Evolutionary conservation across 2,888 invertebrate species (phyloP).

Genomic region (Smittia aterrima): DNA sequence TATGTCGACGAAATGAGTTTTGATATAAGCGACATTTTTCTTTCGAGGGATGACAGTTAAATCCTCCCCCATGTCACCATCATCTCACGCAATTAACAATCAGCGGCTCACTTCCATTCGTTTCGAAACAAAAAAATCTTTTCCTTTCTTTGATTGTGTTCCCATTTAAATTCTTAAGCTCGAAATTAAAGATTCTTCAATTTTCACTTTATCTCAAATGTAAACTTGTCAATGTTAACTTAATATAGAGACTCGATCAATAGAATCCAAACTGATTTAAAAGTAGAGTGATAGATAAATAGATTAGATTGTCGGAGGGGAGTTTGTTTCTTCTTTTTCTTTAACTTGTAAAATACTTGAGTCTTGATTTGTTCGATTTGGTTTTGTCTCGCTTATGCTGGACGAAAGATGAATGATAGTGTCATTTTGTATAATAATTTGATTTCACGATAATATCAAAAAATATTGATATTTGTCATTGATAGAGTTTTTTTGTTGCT

Average conservation of each 20-base stretch:
- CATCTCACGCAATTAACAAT: not conserved
- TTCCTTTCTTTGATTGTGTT: not conserved
- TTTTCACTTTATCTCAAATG: not conserved
- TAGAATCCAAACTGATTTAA: slow-evolving; percentile 15
- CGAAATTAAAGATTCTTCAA: slow-evolving; percentile 14
- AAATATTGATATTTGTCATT: not conserved
- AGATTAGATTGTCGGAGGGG: slow-evolving; percentile 20
- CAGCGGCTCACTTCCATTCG: not conserved
- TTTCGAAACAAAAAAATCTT: too few species aligned
- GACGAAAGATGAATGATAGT: not conserved
- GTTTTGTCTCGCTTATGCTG: not conserved
- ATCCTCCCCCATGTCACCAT: not conserved
- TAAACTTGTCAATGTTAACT: not conserved
- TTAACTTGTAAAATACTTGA: slow-evolving; percentile 13
- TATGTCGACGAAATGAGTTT: too few species aligned
- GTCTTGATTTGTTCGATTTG: slow-evolving; percentile 12
- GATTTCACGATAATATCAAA: not conserved
- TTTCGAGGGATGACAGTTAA: too few species aligned
- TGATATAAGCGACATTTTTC: too few species aligned
- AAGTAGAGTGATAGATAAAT: slow-evolving; percentile 7
- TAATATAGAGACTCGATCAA: not conserved
- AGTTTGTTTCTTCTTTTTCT: slow-evolving; percentile 1
- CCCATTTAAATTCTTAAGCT: slow-evolving; percentile 23
- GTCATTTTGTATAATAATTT: not conserved
- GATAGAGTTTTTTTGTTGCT: too few species aligned